Base-by-base conservation (phyloP, 2,797 vertebrate species). In the Siniperca obscura region DNA sequence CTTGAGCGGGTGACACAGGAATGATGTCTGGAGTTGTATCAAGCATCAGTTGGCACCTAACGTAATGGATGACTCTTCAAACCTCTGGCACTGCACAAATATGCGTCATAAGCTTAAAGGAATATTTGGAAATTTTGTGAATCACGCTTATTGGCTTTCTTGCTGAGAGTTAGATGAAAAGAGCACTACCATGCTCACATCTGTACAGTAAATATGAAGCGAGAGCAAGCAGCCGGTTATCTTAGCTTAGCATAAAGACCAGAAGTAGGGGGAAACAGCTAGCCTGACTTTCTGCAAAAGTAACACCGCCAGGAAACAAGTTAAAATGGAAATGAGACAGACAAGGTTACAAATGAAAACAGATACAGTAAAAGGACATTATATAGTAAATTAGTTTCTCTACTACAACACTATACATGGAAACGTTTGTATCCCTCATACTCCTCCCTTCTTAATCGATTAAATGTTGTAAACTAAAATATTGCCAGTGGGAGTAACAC, bases 1-100 rank as follows among this genome's bases (percentile, higher is more conserved):
- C 22, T 52, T 12, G 13, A 30, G 17, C 13, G 16, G 25, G 53
- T 22, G 60, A 60, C 8, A 27, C 60, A 21, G 48, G 36, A 80
- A n/a, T 64, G 12, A 65, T 42, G 59, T 78, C 55, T 82, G 27
- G 21, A 46, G 62, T 53, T 52, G 12, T 22, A 34, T 42, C 21
- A 6, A 17, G 14, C 40, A 59, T 46, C 36, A 60, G 22, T 16
- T 60, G 38, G 56, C 55, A 61, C 19, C 21, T 40, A 1, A 69
- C 57, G 1, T 57, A 48, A 68, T 42, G 38, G 9, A 50, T 14
- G 62, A 22, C n/a, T 73, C 25, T 9, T 55, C 34, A 62, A 59
- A 46, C 21, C 7, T 64, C 44, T 52, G 59, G 46, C 10, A 21
- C 19, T 22, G 64, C 19, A 21, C 50, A 61, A 25, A 57, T 21